Evolutionary conservation across 2,113 vertebrate genomes (phyloP).

Genomic region (Macaca mulatta): DNA sequence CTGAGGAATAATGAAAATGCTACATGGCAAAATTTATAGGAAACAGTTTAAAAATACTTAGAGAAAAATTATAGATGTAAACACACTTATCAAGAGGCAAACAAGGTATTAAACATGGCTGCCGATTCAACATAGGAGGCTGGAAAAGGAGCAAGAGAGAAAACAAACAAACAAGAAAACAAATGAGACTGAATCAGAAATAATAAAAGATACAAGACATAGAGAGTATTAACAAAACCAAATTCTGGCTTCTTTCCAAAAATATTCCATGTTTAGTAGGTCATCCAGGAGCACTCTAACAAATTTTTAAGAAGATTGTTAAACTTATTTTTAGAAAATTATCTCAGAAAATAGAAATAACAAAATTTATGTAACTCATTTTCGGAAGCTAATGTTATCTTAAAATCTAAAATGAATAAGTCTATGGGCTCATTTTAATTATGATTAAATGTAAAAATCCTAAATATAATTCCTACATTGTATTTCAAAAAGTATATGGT

Average conservation of each 20-base stretch:
- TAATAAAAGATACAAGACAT: not conserved
- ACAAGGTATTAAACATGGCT: not conserved
- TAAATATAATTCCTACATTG: not conserved
- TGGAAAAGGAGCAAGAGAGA: not conserved
- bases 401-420: not conserved
- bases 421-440: not conserved
- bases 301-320: conserved; percentile 10
- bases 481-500: not conserved
- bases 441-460: not conserved
- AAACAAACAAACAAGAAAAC: not conserved
- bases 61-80: not conserved
- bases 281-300: not conserved
- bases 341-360: not conserved
- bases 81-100: not conserved
- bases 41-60: not conserved
- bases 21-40: not conserved
- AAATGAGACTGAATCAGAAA: not conserved
- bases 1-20: not conserved
- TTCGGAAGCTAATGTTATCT: conserved; percentile 9
- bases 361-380: not conserved
- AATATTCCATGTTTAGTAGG: not conserved
- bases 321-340: not conserved
- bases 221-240: not conserved
- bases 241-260: not conserved
- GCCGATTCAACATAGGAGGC: not conserved